phyloP scores from a whole-genome alignment of 2,888 invertebrate species.

The Plutella xylostella region DNA sequence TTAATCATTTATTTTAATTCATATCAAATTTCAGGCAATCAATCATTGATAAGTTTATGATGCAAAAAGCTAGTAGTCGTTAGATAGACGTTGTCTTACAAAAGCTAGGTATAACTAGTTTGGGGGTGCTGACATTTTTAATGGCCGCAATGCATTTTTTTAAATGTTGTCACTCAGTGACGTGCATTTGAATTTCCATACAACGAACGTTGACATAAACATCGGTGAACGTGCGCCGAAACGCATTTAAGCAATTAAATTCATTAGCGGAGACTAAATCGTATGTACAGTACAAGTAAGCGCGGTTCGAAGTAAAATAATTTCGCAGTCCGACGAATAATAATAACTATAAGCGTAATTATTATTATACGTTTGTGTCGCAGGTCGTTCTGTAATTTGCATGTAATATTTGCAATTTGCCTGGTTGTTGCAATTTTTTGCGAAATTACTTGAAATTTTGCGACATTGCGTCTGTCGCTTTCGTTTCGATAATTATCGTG shows the following conservation, averaged over 20 bases:
- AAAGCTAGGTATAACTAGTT: too few relatives aligned
- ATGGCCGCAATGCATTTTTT: too few relatives aligned
- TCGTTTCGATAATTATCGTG: slow-evolving; percentile 4
- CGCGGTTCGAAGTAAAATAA: slow-evolving; percentile 38
- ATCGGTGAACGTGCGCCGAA: too few relatives aligned
- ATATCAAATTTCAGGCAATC: too few relatives aligned
- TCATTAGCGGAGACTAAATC: slow-evolving; percentile 44
- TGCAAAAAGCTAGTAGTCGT: too few relatives aligned
- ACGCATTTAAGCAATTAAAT: slow-evolving; percentile 52
- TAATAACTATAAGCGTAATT: slow-evolving; percentile 30
- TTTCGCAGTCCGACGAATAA: slow-evolving; percentile 47
- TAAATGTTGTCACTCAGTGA: too few relatives aligned
- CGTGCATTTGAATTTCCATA: too few relatives aligned
- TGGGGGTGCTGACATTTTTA: too few relatives aligned
- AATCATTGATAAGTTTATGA: too few relatives aligned
- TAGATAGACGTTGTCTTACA: too few relatives aligned
- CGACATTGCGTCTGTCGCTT: neutral
- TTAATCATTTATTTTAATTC: too few relatives aligned
- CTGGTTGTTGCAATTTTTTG: neutral
- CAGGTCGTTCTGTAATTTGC: slow-evolving; percentile 3
- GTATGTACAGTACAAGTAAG: slow-evolving; percentile 54
- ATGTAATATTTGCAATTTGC: slow-evolving; percentile 8
- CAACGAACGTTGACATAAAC: too few relatives aligned
- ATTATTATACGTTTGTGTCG: slow-evolving; percentile 26
- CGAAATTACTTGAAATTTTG: slow-evolving; percentile 1